A percentile compares a stretch with the other conserved stretches of the same genome.
Evolutionary conservation across 2,888 invertebrate species (phyloP).

Genomic region (Microplitis deprimator): DNA sequence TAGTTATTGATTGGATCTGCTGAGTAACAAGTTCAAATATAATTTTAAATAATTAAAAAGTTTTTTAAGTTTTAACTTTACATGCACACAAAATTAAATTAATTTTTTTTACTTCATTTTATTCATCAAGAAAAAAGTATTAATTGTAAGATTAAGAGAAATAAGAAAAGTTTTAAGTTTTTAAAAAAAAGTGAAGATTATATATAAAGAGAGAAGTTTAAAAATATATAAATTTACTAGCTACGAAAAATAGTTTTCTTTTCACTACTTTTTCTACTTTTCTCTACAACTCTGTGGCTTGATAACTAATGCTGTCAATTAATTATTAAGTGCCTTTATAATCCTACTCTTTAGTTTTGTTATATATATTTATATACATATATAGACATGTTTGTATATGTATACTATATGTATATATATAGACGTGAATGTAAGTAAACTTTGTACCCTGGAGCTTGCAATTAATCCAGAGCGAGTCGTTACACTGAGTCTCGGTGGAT

Average conservation of each 20-base stretch:
- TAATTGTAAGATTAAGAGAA: too few species aligned
- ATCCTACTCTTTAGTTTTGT: not conserved
- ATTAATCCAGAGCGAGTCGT: conserved; percentile 6
- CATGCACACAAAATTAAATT: not conserved
- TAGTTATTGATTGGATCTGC: conserved; percentile 2
- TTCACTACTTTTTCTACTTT: not conserved
- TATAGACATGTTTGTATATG: not conserved
- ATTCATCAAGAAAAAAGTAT: too few species aligned
- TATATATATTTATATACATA: not conserved
- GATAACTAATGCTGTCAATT: conserved; percentile 12
- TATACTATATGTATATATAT: not conserved
- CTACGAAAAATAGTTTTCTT: not conserved
- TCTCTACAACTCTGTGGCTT: not conserved
- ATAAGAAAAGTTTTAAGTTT: too few species aligned
- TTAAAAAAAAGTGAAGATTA: not conserved
- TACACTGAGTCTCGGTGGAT: not conserved
- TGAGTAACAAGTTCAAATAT: not conserved
- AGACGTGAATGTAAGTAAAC: not conserved
- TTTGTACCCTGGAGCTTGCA: not conserved
- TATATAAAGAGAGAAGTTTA: not conserved
- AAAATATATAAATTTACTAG: not conserved
- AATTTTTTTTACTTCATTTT: too few species aligned
- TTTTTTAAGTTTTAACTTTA: not conserved
- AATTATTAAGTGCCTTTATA: not conserved
- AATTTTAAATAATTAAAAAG: not conserved